These are phyloP conservation scores for Ceyx cyanopectus DNA, from an alignment of 2,113 vertebrate species.

Conservation along the genomic window DNA sequence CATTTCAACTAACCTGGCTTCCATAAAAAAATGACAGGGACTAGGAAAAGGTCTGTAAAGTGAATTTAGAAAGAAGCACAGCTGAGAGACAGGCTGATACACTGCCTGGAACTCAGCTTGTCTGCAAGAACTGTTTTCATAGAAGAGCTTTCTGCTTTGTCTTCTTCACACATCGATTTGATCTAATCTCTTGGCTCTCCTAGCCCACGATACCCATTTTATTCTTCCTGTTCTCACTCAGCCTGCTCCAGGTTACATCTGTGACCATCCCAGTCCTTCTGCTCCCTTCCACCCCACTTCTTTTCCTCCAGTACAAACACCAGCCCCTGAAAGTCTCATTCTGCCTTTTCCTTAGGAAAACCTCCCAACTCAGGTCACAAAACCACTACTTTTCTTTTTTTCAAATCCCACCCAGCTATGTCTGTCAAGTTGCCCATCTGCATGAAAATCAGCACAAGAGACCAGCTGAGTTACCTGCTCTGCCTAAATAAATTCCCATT, in stretches of 20 bases:
- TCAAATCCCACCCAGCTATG: not conserved
- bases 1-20: conserved; percentile 22
- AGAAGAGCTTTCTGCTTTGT: conserved; percentile 36
- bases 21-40: conserved; percentile 32
- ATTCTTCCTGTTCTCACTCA: conserved; percentile 35
- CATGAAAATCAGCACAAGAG: not conserved
- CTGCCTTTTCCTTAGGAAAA: not conserved
- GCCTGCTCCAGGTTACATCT: not conserved
- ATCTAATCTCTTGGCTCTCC: conserved; percentile 34
- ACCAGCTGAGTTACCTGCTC: not conserved
- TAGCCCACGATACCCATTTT: not conserved
- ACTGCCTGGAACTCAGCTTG: not conserved
- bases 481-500: not conserved
- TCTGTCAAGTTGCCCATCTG: not conserved
- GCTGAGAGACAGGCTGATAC: not conserved
- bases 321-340: not conserved
- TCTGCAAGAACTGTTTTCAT: conserved; percentile 10
- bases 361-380: not conserved
- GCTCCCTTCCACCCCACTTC: not conserved
- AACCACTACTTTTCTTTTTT: not conserved
- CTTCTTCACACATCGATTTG: conserved; percentile 42
- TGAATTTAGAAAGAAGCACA: conserved; percentile 18
- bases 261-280: conserved; percentile 3
- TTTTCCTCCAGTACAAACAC: not conserved
- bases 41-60: conserved; percentile 17